These are phyloP conservation scores for Nyctibius bracteatus DNA, from an alignment of 2,113 vertebrate genomes.

Conservation along the genomic window DNA sequence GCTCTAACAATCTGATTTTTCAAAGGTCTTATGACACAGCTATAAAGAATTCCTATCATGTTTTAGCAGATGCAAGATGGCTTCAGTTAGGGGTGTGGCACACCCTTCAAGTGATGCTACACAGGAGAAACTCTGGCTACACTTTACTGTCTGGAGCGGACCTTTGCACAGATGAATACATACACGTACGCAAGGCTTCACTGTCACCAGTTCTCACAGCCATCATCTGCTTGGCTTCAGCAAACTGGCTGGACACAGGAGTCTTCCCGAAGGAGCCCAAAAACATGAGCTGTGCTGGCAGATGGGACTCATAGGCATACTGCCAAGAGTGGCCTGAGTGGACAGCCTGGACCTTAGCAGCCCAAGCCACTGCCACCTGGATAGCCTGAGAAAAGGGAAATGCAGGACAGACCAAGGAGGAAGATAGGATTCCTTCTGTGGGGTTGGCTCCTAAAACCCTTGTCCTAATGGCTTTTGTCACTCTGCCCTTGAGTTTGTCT, in stretches of 20 bases:
- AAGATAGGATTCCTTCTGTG: not conserved
- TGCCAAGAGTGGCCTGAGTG: not conserved
- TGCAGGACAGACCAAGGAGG: not conserved
- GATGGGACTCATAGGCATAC: not conserved
- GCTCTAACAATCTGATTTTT: not conserved
- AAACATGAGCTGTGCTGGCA: not conserved
- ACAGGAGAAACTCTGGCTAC: not conserved
- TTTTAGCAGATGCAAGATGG: constrained; percentile 10
- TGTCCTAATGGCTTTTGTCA: not conserved
- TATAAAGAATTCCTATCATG: not conserved
- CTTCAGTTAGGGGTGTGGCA: not conserved
- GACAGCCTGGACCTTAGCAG: not conserved
- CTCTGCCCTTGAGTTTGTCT: not conserved
- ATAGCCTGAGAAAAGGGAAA: not conserved
- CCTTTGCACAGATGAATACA: not conserved
- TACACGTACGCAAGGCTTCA: not conserved
- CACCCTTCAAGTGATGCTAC: not conserved
- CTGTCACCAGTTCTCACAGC: not conserved
- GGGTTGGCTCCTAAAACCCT: not conserved
- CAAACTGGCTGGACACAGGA: not conserved
- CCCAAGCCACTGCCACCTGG: not conserved
- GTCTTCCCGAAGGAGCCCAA: not conserved
- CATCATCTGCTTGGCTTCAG: not conserved
- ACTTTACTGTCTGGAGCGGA: not conserved
- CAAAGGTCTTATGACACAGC: not conserved